Evolutionary conservation across 2,888 invertebrate species (phyloP).

Genomic region (Pheosia tremula): DNA sequence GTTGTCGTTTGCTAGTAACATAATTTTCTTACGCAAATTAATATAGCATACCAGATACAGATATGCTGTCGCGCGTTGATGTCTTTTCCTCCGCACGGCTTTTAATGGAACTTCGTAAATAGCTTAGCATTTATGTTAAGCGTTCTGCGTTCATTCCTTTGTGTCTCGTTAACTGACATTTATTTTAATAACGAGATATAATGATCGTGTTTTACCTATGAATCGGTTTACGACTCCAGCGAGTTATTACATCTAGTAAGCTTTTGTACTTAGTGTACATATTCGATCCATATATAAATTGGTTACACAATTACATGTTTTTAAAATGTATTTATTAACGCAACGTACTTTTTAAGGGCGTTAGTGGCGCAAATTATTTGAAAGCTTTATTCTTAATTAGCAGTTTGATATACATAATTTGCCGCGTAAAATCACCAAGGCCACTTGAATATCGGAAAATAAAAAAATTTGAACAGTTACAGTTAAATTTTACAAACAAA

Average conservation of each 20-base stretch:
- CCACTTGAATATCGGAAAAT: conserved; percentile 30
- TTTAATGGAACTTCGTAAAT: conserved; percentile 34
- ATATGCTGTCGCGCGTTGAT: conserved; percentile 50
- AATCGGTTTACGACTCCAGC: conserved; percentile 40
- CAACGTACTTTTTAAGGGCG: conserved; percentile 27
- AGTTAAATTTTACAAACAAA: no score
- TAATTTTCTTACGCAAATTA: background rate
- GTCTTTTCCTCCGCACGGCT: conserved; percentile 49
- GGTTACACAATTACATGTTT: conserved; percentile 24
- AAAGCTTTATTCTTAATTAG: conserved; percentile 36
- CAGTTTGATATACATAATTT: conserved; percentile 24
- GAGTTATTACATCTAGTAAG: conserved; percentile 44
- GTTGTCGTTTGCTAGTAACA: conserved; percentile 1
- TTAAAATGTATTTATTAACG: conserved; percentile 21
- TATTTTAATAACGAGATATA: conserved; percentile 50
- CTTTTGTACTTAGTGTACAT: conserved; percentile 31
- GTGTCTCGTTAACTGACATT: conserved; percentile 51
- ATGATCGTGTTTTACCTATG: conserved; percentile 42
- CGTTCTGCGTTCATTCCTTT: conserved; percentile 33
- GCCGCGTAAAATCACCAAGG: conserved; percentile 27
- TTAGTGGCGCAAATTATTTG: conserved; percentile 28
- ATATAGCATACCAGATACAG: background rate
- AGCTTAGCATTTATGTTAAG: conserved; percentile 25
- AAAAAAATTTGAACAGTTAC: background rate
- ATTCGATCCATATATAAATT: conserved; percentile 31